Base-by-base conservation (phyloP, 2,888 invertebrate genomes). In the Zygothrica quintamaculata region DNA sequence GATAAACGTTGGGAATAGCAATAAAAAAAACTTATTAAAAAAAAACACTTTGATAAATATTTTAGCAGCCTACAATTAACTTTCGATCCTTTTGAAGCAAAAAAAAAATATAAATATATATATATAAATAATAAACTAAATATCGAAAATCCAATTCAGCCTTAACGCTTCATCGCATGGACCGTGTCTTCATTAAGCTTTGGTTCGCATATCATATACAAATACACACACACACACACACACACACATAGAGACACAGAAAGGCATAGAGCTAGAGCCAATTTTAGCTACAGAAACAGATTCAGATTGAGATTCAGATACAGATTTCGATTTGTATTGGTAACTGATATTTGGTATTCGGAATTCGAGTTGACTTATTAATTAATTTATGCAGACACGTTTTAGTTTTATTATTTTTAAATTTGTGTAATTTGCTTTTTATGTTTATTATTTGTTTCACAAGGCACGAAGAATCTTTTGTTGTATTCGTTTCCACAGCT, bases 351-450 rank as follows among this genome's bases (percentile, higher is more conserved):
- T 68, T 40, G 69, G 26, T 42, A 11, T 22, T 22, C 25, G 42
- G 11, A 59, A 53, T 64, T 69, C 57, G 43, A 70, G 68, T 79
- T 77, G 84, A 81, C 78, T 87, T 89, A 89, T 89, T 89, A 89
- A 88, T 88, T 89, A 89, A 89, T 89, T 89, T 89, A 89, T 89
- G 89, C 89, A 88, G 81, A 89, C 89, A 88, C 89, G 89, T 89
- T 89, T 89, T 82, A 87, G 72, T 87, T 89, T 88, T 88, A 89
- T 89, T 89, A 87, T 89, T 82, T 77, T 74, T 76, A 87, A 86
- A 86, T 88, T 84, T 73, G 72, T 77, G 74, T 78, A 78, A 88
- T 82, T 81, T 74, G 72, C 55, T 65, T 75, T 71, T 69, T 58
- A 65, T 58, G 66, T 73, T 62, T 61, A 67, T 60, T 70, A 65